Base-by-base conservation (phyloP, 1,140 invertebrate genomes). In the Drosophila leontia region DNA sequence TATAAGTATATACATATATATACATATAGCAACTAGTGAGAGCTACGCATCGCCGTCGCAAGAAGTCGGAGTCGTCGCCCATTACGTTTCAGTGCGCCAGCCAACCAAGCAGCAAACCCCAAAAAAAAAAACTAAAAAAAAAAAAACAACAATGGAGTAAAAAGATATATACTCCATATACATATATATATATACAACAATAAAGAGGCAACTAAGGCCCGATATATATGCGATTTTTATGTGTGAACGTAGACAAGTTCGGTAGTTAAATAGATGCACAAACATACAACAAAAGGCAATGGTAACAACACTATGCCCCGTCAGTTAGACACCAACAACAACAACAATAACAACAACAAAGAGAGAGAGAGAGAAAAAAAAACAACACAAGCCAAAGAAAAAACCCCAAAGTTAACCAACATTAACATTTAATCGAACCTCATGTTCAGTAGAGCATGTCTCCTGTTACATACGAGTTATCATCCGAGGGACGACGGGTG, bases 341-440 rank as follows among this genome's bases (percentile, higher is more conserved):
- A n/a, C 23, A 55, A 19, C 9, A 53, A 15, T 32, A 44, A 35
- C 3, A 48, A 34, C 19, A 44, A 74, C 26, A 37, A 51, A 60
- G 7, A 26, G 3, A 50, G 26, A 32, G 26, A 32, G 15, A 19
- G 34, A 45, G 12, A 68, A 42, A 74, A 76, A 82, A 80, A 44
- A 70, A 85, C 62, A 81, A 88, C 77, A 90, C 77, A 90, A 79
- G 81, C 67, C 64, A 88, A 90, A 88, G 78, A 91, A 92, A 82
- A 82, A 87, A 78, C 86, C 82, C 84, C 82, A 91, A 92, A 92
- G 91, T 92, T 92, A 92, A 92, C 86, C 91, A 92, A 92, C 91
- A 92, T 92, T 92, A 92, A 92, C 91, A 92, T 92, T 92, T 92
- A 92, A 92, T 92, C 91, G 91, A 92, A 92, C 91, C 91, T 92